Conservation (phyloP, 2,113 vertebrate genomes). For the Phyllopteryx taeniolatus region DNA sequence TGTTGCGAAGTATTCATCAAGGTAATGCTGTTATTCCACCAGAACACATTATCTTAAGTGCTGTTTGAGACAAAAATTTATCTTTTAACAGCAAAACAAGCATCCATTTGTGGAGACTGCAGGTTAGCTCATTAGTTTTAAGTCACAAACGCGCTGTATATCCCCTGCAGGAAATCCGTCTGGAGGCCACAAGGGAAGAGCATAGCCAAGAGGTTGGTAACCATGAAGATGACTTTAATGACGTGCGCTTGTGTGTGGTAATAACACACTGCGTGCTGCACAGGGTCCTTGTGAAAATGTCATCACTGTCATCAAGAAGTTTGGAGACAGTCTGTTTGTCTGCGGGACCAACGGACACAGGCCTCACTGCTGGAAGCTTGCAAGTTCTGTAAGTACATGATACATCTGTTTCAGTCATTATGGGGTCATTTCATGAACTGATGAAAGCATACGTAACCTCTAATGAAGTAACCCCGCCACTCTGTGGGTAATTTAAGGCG, state of each 20-base stretch:
- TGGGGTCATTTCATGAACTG: neutral
- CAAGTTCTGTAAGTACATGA: constrained; percentile 39
- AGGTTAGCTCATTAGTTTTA: neutral
- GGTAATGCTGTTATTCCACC: neutral
- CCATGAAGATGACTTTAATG: neutral
- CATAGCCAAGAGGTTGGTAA: constrained; percentile 59
- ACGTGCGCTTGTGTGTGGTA: neutral
- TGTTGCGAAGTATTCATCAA: neutral
- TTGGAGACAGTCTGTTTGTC: constrained; percentile 61
- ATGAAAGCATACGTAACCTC: neutral
- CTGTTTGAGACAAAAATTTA: neutral
- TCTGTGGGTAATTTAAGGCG: constrained; percentile 15
- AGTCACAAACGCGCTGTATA: neutral
- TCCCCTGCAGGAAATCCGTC: constrained; percentile 47
- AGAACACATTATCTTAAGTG: constrained; percentile 14
- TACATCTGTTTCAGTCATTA: neutral
- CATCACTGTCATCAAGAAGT: constrained; percentile 69
- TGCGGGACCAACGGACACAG: constrained; percentile 67
- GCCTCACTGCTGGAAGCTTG: constrained; percentile 69
- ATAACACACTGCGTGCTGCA: constrained; percentile 17
- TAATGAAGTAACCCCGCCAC: neutral
- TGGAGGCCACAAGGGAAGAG: constrained; percentile 20
- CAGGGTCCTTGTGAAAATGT: constrained; percentile 60
- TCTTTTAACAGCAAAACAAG: neutral
- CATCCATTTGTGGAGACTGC: neutral